Percentiles rank a stretch among this genome's conserved stretches.
Conservation (phyloP, 1,140 invertebrate species). For the Chironomus tepperi region DNA sequence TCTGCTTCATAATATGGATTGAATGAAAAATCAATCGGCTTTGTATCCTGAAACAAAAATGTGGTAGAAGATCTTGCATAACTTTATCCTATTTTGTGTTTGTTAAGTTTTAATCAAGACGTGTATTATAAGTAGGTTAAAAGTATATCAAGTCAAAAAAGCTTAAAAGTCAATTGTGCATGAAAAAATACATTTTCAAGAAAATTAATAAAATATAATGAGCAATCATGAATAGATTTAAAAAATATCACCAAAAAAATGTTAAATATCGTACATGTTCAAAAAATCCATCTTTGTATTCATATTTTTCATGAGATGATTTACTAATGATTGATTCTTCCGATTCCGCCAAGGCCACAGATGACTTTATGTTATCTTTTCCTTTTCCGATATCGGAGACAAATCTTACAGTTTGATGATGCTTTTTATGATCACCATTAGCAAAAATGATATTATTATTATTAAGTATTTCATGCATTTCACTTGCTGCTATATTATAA, state of each 20-base stretch:
- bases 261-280: not conserved
- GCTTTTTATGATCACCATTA: not conserved
- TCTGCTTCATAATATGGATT: slow-evolving; percentile 86
- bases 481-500: not conserved
- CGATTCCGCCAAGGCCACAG: not conserved
- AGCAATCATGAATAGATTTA: not conserved
- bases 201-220: not conserved
- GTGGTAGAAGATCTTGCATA: too few relatives aligned
- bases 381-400: not conserved
- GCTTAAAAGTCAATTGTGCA: not conserved
- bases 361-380: slow-evolving; percentile 1
- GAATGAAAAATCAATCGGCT: slow-evolving; percentile 84
- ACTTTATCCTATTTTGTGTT: too few relatives aligned
- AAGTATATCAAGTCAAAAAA: slow-evolving; percentile 24
- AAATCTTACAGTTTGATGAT: slow-evolving; percentile 19
- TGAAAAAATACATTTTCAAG: slow-evolving; percentile 9
- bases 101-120: too few relatives aligned
- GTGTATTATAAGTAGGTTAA: too few relatives aligned
- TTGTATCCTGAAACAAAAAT: slow-evolving; percentile 50
- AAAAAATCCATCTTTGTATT: not conserved
- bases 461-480: not conserved
- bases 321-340: slow-evolving; percentile 12
- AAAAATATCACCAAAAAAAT: slow-evolving; percentile 19
- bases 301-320: not conserved
- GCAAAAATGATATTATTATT: not conserved